A percentile compares a stretch with the other conserved stretches of the same genome.
These are phyloP conservation scores for Acarapis woodi DNA, from an alignment of 1,140 invertebrate genomes.

Conservation along the genomic window DNA sequence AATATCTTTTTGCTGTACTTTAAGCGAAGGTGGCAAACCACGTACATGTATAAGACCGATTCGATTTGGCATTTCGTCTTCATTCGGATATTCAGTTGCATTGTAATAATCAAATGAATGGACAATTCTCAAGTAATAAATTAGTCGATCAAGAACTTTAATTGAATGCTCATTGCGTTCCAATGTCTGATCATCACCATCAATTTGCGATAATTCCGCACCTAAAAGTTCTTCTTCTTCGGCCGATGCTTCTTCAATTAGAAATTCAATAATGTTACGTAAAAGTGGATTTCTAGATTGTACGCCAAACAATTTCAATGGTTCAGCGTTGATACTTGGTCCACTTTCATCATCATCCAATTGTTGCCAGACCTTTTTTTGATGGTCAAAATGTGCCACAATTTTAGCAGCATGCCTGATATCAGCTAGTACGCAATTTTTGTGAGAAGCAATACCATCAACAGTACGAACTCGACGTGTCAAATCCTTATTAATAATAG, in stretches of 20 bases:
- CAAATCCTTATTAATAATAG: conserved; percentile 74
- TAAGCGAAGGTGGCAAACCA: conserved; percentile 39
- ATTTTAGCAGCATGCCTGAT: conserved; percentile 78
- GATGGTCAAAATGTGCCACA: conserved; percentile 69
- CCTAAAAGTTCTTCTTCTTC: conserved; percentile 90
- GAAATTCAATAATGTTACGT: conserved; percentile 86
- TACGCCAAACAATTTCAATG: conserved; percentile 28
- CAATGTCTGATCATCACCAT: conserved; percentile 19
- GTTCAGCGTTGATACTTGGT: background rate
- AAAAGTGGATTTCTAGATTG: conserved; percentile 75
- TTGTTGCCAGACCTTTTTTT: conserved; percentile 39
- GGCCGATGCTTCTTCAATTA: conserved; percentile 90
- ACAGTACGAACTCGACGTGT: conserved; percentile 67
- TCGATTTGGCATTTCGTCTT: conserved; percentile 97
- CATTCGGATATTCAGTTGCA: conserved; percentile 92
- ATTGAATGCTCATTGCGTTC: conserved; percentile 47
- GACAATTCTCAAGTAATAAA: conserved; percentile 80
- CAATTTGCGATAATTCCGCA: conserved; percentile 23
- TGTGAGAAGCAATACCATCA: conserved; percentile 69
- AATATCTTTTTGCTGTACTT: conserved; percentile 28
- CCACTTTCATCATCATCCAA: conserved; percentile 11
- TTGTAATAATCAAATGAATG: conserved; percentile 98
- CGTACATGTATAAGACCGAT: conserved; percentile 94
- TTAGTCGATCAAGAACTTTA: conserved; percentile 41
- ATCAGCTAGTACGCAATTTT: conserved; percentile 61